phyloP scores from a whole-genome alignment of 1,140 invertebrate species.

The Ceratosolen fusciceps region DNA sequence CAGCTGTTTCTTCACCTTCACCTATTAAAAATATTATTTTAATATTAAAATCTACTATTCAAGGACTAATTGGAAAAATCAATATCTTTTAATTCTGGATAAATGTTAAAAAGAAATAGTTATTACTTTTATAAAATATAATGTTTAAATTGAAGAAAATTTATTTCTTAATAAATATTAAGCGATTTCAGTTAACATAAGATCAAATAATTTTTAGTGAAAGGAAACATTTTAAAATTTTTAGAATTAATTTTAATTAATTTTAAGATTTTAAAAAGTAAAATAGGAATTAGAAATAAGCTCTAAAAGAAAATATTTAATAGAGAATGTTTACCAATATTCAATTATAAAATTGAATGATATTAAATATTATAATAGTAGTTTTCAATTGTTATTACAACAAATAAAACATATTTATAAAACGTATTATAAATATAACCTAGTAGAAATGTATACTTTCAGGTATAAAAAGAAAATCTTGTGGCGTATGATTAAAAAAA shows the following conservation, averaged over 20 bases:
- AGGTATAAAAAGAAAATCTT: neutral
- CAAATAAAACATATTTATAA: neutral
- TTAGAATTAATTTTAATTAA: too few relatives aligned
- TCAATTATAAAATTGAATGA: too few relatives aligned
- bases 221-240: too few relatives aligned
- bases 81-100: neutral
- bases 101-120: neutral
- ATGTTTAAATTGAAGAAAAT: too few relatives aligned
- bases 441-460: neutral
- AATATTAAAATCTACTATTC: neutral
- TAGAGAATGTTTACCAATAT: too few relatives aligned
- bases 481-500: neutral
- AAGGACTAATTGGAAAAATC: neutral
- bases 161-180: neutral
- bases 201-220: neutral
- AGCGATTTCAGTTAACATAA: neutral
- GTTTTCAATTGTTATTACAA: neutral
- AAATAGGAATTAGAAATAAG: neutral
- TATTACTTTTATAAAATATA: too few relatives aligned
- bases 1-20: conserved; percentile 62
- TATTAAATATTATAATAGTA: neutral
- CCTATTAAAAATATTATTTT: conserved; percentile 48
- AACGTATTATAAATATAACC: conserved; percentile 29
- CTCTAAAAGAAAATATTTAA: neutral
- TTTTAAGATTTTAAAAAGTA: too few relatives aligned